Conservation (phyloP, 2,113 vertebrate species). For the Chionodraco myersi region DNA sequence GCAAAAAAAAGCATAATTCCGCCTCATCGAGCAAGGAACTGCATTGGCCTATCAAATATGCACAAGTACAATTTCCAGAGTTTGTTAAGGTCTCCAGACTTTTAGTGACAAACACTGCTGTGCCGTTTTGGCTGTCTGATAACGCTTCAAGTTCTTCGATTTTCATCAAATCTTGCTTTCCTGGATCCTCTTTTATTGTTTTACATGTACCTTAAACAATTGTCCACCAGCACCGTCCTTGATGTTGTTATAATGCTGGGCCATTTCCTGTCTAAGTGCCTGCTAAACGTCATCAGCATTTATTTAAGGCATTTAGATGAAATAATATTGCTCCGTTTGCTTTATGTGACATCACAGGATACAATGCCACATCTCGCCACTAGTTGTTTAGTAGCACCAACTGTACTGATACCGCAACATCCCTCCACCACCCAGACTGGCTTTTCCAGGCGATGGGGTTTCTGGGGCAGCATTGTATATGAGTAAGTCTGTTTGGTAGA, state of each 20-base stretch:
- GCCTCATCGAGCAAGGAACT: too few relatives aligned
- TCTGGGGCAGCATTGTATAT: slow-evolving; percentile 41
- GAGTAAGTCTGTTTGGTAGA: slow-evolving; percentile 64
- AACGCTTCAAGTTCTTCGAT: not conserved
- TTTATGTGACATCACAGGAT: not conserved
- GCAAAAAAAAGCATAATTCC: too few relatives aligned
- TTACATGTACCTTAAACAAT: not conserved
- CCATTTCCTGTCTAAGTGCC: not conserved
- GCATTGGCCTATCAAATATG: too few relatives aligned
- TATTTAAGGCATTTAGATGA: too few relatives aligned
- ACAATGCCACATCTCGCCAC: not conserved
- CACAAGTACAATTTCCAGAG: not conserved
- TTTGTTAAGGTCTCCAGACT: not conserved
- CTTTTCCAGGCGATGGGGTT: not conserved
- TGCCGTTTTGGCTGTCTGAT: not conserved
- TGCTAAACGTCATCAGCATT: not conserved
- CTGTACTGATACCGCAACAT: not conserved
- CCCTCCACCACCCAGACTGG: not conserved
- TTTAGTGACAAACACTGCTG: not conserved
- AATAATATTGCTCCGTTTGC: too few relatives aligned
- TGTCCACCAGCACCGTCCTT: not conserved
- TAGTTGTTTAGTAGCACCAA: not conserved
- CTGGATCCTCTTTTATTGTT: not conserved
- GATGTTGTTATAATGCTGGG: not conserved
- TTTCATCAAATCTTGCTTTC: not conserved